Evolutionary conservation across 1,140 invertebrate genomes (phyloP).

Genomic region (Globodera ellingtonae): DNA sequence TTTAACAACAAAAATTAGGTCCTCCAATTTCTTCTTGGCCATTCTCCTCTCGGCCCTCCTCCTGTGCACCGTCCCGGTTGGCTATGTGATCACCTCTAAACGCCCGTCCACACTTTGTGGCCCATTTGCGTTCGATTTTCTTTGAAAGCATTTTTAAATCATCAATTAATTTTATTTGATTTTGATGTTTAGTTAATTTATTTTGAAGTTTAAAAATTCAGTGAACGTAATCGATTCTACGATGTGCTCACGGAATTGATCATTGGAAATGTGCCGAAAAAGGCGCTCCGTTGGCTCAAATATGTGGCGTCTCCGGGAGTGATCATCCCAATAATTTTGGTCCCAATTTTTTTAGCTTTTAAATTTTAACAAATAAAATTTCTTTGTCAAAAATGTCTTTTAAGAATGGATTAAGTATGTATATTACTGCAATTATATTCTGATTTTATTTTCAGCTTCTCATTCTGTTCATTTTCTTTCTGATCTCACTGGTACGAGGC

Average conservation of each 20-base stretch:
- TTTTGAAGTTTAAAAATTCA: constrained; percentile 39
- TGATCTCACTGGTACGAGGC: constrained; percentile 83
- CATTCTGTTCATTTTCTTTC: constrained; percentile 89
- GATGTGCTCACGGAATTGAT: constrained; percentile 65
- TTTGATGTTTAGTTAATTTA: no score
- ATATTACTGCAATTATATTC: no score
- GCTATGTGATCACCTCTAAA: constrained; percentile 88
- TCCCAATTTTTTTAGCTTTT: constrained; percentile 69
- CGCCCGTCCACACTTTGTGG: constrained; percentile 86
- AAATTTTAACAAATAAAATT: background rate
- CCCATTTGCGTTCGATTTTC: constrained; percentile 75
- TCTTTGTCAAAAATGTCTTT: background rate
- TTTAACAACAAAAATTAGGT: constrained; percentile 65
- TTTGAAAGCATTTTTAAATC: background rate
- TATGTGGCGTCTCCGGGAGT: constrained; percentile 90
- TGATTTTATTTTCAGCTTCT: constrained; percentile 6
- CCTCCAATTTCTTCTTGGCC: constrained; percentile 93
- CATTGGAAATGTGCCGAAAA: constrained; percentile 36
- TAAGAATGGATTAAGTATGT: no score
- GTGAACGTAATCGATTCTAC: constrained; percentile 82
- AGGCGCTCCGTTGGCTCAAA: constrained; percentile 67
- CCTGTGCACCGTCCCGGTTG: constrained; percentile 88
- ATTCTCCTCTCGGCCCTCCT: constrained; percentile 90
- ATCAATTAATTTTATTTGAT: no score
- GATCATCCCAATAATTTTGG: constrained; percentile 86